Evolutionary conservation across 2,113 vertebrate genomes (phyloP).

Genomic region (Eptatretus burgeri): DNA sequence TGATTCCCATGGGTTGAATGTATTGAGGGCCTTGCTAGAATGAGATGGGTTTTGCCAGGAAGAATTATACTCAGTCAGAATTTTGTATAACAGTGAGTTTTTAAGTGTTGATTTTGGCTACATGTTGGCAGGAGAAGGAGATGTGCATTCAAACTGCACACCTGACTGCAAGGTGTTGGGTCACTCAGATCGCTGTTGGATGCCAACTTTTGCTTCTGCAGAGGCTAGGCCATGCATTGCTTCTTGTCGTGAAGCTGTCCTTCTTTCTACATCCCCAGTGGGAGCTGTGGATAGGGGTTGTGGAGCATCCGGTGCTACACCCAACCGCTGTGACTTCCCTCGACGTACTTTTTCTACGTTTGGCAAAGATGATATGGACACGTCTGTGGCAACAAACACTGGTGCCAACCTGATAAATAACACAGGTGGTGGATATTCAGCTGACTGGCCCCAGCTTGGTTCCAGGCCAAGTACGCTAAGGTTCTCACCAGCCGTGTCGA

Average conservation of each 20-base stretch:
- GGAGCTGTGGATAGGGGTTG: not conserved
- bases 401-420: not conserved
- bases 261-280: not conserved
- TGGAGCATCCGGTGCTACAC: not conserved
- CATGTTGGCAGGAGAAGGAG: conserved; percentile 1
- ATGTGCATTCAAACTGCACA: conserved; percentile 39
- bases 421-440: not conserved
- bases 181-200: conserved; percentile 97
- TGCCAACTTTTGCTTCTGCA: conserved; percentile 72
- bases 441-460: conserved; percentile 2
- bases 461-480: not conserved
- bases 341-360: conserved; percentile 2
- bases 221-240: conserved; percentile 17
- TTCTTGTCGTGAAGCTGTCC: not conserved
- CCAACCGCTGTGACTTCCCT: conserved; percentile 3
- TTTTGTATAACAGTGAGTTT: too few relatives aligned
- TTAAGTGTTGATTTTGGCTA: too few relatives aligned
- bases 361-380: conserved; percentile 1
- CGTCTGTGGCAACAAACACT: not conserved
- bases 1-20: too few relatives aligned
- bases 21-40: too few relatives aligned
- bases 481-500: not conserved
- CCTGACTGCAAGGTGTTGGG: conserved; percentile 96
- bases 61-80: too few relatives aligned
- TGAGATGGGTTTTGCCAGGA: too few relatives aligned